A percentile compares a stretch with the other conserved stretches of the same genome.
Conservation (phyloP, 2,113 vertebrate species). For the Labeo catla region DNA sequence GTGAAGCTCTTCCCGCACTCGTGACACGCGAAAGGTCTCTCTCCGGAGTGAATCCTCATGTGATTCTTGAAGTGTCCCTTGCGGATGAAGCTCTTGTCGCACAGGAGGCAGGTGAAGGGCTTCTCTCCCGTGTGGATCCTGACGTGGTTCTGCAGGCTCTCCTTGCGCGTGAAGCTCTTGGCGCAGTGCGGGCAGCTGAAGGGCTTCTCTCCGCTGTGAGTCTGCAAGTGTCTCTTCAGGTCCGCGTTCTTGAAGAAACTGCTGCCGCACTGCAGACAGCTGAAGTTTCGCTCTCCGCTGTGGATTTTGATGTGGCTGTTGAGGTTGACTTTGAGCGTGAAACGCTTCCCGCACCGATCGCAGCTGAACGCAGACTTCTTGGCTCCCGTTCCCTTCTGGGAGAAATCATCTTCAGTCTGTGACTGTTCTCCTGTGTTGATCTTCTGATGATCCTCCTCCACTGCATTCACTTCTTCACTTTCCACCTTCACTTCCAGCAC, state of each 20-base stretch:
- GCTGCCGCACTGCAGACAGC: background rate
- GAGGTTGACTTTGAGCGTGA: background rate
- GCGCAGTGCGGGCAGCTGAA: conserved; percentile 41
- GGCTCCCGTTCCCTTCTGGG: background rate
- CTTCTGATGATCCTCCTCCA: background rate
- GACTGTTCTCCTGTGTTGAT: background rate
- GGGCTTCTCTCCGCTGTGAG: conserved; percentile 71
- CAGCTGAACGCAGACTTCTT: conserved; percentile 7
- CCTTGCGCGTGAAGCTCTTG: conserved; percentile 15
- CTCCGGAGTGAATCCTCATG: no score
- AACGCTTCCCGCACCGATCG: background rate
- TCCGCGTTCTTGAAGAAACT: background rate
- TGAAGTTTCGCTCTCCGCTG: conserved; percentile 5
- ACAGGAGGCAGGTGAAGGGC: conserved; percentile 71
- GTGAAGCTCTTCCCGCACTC: no score
- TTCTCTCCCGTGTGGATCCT: conserved; percentile 8
- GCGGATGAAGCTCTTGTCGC: conserved; percentile 74
- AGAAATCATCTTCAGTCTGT: background rate
- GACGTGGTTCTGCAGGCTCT: conserved; percentile 7
- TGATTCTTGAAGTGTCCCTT: conserved; percentile 17
- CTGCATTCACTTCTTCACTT: background rate
- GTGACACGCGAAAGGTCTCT: no score
- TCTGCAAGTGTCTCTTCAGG: conserved; percentile 64
- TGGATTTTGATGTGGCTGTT: conserved; percentile 16
- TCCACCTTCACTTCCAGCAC: background rate